phyloP scores from a whole-genome alignment of 2,888 invertebrate genomes.

The Hymenopus coronatus region DNA sequence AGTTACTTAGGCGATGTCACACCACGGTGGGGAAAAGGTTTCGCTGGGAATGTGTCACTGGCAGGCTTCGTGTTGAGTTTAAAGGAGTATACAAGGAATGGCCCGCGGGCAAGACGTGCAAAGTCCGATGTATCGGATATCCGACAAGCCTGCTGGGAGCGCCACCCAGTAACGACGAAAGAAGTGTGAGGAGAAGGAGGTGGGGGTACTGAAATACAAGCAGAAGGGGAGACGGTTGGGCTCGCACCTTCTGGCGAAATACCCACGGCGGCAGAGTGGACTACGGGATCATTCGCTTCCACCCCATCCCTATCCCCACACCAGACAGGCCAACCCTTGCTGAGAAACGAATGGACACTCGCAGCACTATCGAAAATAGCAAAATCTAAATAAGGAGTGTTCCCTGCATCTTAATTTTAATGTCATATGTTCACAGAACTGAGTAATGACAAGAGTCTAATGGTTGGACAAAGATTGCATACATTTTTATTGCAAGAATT shows the following conservation, averaged over 20 bases:
- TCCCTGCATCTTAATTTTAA: neutral
- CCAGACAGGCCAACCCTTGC: neutral
- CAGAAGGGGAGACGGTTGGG: neutral
- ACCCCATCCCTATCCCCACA: neutral
- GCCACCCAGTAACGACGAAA: neutral
- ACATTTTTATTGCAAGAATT: no score
- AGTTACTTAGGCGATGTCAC: neutral
- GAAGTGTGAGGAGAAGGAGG: neutral
- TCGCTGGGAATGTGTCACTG: neutral
- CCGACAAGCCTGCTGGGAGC: neutral
- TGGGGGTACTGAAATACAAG: neutral
- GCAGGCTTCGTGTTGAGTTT: neutral
- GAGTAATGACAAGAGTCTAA: no score
- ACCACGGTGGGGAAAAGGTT: no score
- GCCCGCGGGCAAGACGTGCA: neutral
- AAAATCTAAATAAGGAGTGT: neutral
- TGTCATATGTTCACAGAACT: no score
- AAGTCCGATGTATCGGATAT: neutral
- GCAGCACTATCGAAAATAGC: neutral
- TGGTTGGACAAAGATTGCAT: no score
- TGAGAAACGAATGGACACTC: constrained; percentile 4
- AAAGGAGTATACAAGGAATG: neutral
- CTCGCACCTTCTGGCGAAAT: constrained; percentile 24
- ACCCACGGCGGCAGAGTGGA: constrained; percentile 35
- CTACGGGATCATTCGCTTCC: constrained; percentile 26